Percentiles rank a stretch among this genome's conserved stretches.
Evolutionary conservation across 2,888 invertebrate species (phyloP).

Genomic region (Taphrorychus bicolor): DNA sequence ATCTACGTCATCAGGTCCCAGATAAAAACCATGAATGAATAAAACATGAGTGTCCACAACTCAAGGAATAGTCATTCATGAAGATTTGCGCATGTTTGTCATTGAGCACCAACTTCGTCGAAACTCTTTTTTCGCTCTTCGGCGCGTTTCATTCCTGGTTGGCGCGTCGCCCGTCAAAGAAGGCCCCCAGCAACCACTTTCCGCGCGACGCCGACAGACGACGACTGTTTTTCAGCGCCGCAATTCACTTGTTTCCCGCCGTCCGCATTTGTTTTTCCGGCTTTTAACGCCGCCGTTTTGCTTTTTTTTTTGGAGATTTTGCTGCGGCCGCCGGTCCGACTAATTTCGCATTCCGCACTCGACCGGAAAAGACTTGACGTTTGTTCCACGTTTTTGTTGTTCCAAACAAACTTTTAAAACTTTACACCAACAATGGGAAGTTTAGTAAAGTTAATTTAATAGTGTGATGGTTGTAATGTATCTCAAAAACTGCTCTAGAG

Average conservation of each 20-base stretch:
- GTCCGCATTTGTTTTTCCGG: constrained; percentile 28
- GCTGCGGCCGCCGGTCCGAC: neutral
- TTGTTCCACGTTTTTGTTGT: neutral
- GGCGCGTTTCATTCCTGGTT: constrained; percentile 31
- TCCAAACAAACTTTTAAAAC: too few species aligned
- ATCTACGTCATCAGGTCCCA: too few species aligned
- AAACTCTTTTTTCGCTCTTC: constrained; percentile 17
- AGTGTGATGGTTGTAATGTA: constrained; percentile 15
- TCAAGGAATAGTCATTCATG: constrained; percentile 3
- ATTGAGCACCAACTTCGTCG: constrained; percentile 9
- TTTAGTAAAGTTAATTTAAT: neutral
- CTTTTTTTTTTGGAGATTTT: constrained; percentile 7
- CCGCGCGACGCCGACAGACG: constrained; percentile 22
- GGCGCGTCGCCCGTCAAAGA: constrained; percentile 26
- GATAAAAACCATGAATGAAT: neutral
- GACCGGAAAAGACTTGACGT: neutral
- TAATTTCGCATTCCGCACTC: neutral
- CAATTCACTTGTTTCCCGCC: constrained; percentile 22
- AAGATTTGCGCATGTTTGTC: neutral
- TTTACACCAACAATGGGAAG: too few species aligned
- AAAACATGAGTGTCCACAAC: constrained; percentile 14
- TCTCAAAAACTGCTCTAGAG: constrained; percentile 32
- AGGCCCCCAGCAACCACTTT: constrained; percentile 9
- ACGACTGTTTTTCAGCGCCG: constrained; percentile 17
- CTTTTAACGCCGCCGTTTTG: too few species aligned